phyloP scores from a whole-genome alignment of 2,797 vertebrate genomes.

The Danionella dracula region DNA sequence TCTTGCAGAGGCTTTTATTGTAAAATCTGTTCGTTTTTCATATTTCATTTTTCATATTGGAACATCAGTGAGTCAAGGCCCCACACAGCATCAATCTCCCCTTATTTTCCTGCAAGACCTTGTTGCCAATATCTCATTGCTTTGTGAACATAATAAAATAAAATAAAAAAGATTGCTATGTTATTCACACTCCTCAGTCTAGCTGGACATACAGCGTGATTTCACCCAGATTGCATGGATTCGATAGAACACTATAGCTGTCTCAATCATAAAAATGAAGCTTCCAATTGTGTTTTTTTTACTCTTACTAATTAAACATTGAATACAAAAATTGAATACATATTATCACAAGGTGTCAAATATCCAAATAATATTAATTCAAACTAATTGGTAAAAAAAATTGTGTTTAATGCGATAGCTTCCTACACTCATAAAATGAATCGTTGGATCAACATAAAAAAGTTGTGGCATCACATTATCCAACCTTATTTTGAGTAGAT shows the following conservation, averaged over 20 bases:
- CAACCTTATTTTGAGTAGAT: no score
- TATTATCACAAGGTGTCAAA: no score
- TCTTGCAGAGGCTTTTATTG: not conserved
- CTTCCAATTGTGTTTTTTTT: not conserved
- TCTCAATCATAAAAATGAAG: constrained; percentile 2
- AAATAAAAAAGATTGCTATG: not conserved
- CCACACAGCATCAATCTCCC: constrained; percentile 1
- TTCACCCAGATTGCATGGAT: not conserved
- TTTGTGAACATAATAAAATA: constrained; percentile 17
- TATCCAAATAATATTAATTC: no score
- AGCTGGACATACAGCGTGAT: not conserved
- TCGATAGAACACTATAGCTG: not conserved
- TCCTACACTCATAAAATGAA: no score
- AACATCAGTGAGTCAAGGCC: constrained; percentile 2
- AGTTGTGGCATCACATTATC: no score
- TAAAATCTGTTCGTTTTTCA: not conserved
- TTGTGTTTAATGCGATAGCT: no score
- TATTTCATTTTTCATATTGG: not conserved
- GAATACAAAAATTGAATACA: no score
- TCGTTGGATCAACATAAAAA: no score
- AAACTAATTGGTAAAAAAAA: no score
- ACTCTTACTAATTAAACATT: no score
- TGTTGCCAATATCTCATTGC: constrained; percentile 14
- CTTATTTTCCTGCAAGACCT: constrained; percentile 27
- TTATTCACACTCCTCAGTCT: not conserved